Base-by-base conservation (phyloP, 2,888 invertebrate genomes). In the Hydrotaea diabolus region DNA sequence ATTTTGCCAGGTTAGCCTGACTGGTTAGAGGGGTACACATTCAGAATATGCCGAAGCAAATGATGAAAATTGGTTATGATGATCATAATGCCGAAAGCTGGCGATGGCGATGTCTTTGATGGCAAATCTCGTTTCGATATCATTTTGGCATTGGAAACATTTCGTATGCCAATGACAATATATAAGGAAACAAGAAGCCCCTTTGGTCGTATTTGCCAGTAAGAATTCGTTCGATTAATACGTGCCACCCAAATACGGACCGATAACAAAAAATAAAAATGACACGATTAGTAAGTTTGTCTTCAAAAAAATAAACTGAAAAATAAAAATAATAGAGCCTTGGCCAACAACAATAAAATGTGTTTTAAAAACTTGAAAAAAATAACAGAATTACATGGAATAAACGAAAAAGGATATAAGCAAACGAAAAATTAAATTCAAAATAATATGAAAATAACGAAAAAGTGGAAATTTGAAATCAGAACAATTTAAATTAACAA, bases 121-220 rank as follows among this genome's bases (percentile, higher is more conserved):
- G 71, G 23, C 39, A 85, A 85, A 86, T 86, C 86, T 83, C 26
- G 86, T 87, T 86, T 80, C 62, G 26, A 73, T 71, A 69, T 71
- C 53, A 80, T 85, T 86, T 85, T 87, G 80, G 78, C 85, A 77
- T 86, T 86, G 76, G 86, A 83, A 80, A 85, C 55, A 84, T 77
- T 85, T 79, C 66, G 78, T 86, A 88, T 85, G 83, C 87, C 87
- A 87, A 88, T 87, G 87, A 88, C 85, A 87, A 90, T 89, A 91
- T 91, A 91, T 89, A 91, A 91, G 90, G 91, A 91, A 91, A 90
- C 90, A 89, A 89, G 90, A 88, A 88, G 87, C 87, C 84, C 85
- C 87, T 89, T 87, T 86, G 83, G 87, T 88, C 87, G 89, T 90
- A 91, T 91, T 91, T 90, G 89, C 89, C 88, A 88, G 88, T 88